phyloP scores from a whole-genome alignment of 2,113 vertebrate genomes.

The Empidonax traillii region DNA sequence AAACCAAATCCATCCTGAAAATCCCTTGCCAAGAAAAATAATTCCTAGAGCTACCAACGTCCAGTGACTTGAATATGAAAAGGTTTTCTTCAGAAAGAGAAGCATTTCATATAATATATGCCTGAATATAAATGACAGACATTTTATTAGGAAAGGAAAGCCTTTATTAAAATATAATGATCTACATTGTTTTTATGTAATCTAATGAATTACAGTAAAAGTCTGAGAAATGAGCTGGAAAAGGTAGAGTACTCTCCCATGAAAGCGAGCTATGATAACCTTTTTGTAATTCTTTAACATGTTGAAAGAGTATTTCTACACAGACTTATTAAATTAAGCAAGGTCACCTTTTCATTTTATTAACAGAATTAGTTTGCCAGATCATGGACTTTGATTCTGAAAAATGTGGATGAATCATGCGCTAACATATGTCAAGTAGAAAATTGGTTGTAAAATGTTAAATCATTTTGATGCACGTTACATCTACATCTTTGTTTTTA shows the following conservation, averaged over 20 bases:
- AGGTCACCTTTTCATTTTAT: slow-evolving; percentile 73
- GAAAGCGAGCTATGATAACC: slow-evolving; percentile 55
- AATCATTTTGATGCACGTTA: background rate
- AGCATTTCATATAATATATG: background rate
- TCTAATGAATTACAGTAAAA: slow-evolving; percentile 57
- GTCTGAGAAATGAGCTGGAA: slow-evolving; percentile 61
- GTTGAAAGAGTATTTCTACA: slow-evolving; percentile 68
- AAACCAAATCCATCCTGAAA: background rate
- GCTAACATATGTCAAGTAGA: slow-evolving; percentile 50
- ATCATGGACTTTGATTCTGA: slow-evolving; percentile 35
- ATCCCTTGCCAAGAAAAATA: background rate
- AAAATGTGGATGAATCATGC: slow-evolving; percentile 10
- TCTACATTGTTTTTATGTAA: slow-evolving; percentile 59
- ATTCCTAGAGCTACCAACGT: background rate
- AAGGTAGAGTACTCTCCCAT: slow-evolving; percentile 50
- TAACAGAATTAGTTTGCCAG: slow-evolving; percentile 55
- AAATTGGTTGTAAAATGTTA: slow-evolving; percentile 39
- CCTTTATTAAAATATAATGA: slow-evolving; percentile 58
- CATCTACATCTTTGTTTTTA: background rate
- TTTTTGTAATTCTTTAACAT: slow-evolving; percentile 62
- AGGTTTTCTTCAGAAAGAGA: background rate
- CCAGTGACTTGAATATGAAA: background rate
- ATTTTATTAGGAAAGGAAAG: slow-evolving; percentile 49
- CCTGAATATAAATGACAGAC: slow-evolving; percentile 52
- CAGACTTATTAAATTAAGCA: slow-evolving; percentile 67